Base-by-base conservation (phyloP, 2,888 invertebrate species). In the Oxystoma pomonae region DNA sequence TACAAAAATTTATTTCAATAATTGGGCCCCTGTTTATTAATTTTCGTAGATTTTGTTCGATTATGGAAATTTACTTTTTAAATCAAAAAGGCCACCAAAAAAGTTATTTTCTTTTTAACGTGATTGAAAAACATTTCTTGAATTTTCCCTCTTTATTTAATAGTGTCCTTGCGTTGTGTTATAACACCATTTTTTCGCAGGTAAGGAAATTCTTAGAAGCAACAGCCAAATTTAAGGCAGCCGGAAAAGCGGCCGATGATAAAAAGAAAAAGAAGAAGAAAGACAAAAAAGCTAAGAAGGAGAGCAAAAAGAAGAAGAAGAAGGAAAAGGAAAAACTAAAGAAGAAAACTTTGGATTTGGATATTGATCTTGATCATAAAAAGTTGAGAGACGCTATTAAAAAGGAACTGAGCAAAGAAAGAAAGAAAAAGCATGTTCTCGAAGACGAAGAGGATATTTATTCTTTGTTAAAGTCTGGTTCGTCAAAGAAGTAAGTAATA, bases 131-230 rank as follows among this genome's bases (percentile, higher is more conserved):
- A n/a, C n/a, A n/a, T n/a, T n/a, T n/a, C n/a, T n/a, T n/a, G n/a
- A n/a, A n/a, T n/a, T n/a, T n/a, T n/a, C n/a, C n/a, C n/a, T n/a
- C n/a, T n/a, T n/a, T n/a, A n/a, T n/a, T n/a, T n/a, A n/a, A n/a
- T n/a, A n/a, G n/a, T n/a, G n/a, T n/a, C n/a, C n/a, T n/a, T n/a
- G n/a, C n/a, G n/a, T n/a, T n/a, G n/a, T n/a, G n/a, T n/a, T n/a
- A n/a, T n/a, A n/a, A n/a, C n/a, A n/a, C n/a, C n/a, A n/a, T n/a
- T n/a, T 35, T 35, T 35, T 3, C 12, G 35, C 35, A 35, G 67
- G 60, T 67, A 17, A 87, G 92, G n/a, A 92, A 90, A 78, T 90
- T 93, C 78, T 82, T 94, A 63, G 91, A 91, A 74, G 92, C 93
- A 73, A 91, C 91, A 0, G 88, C 89, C 22, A 89, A 90, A 74